Percentiles rank a stretch among this genome's conserved stretches.
Conservation (phyloP, 2,113 vertebrate species). For the Isurus oxyrinchus region DNA sequence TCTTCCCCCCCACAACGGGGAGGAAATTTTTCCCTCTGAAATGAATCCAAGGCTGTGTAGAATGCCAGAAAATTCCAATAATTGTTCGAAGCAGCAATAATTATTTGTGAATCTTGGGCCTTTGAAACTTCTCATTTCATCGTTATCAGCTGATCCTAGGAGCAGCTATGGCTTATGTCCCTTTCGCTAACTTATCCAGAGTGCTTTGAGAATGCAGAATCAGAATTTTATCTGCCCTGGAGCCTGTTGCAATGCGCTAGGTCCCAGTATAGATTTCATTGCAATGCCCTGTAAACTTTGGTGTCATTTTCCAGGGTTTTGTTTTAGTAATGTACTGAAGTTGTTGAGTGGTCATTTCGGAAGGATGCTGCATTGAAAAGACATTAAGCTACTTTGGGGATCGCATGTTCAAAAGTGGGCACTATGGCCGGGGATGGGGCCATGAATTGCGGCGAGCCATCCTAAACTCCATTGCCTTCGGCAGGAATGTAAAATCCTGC, state of each 20-base stretch:
- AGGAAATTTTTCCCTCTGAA: too few relatives aligned
- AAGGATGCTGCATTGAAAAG: neutral
- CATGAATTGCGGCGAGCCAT: too few relatives aligned
- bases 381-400: neutral
- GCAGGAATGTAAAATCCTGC: too few relatives aligned
- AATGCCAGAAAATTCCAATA: neutral
- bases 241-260: neutral
- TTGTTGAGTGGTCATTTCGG: neutral
- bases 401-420: neutral
- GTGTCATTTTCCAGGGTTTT: neutral
- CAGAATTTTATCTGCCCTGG: neutral
- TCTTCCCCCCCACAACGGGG: too few relatives aligned
- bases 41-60: neutral
- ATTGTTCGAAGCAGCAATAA: too few relatives aligned
- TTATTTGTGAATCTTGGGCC: too few relatives aligned
- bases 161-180: too few relatives aligned
- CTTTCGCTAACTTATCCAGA: neutral
- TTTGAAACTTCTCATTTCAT: too few relatives aligned
- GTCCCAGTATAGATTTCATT: neutral
- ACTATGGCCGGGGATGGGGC: too few relatives aligned
- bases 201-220: neutral
- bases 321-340: neutral
- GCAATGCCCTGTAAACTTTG: neutral
- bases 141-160: too few relatives aligned
- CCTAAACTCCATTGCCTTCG: too few relatives aligned